Evolutionary conservation across 2,113 vertebrate genomes (phyloP).

Genomic region (Eretmochelys imbricata): DNA sequence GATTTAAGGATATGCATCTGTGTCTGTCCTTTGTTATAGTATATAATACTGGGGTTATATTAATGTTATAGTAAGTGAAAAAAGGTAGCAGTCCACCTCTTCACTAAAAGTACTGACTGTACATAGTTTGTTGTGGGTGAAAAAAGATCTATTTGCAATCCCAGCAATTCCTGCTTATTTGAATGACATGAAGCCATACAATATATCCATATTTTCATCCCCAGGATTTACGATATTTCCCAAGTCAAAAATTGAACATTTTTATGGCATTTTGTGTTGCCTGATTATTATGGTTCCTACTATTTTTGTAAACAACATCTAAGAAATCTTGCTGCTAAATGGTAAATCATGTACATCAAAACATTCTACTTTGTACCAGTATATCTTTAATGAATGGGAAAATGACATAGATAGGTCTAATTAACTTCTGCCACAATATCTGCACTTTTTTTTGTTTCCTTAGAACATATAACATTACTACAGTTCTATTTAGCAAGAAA

Average conservation of each 20-base stretch:
- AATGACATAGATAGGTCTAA: background rate
- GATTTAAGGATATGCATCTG: background rate
- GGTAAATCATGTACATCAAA: rapidly evolving
- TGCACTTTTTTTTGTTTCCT: background rate
- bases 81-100: background rate
- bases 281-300: background rate
- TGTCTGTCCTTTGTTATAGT: background rate
- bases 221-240: background rate
- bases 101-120: background rate
- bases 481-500: background rate
- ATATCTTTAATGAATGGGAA: background rate
- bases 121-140: background rate
- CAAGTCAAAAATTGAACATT: background rate
- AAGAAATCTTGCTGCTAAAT: background rate
- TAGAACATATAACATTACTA: background rate
- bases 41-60: background rate
- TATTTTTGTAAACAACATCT: background rate
- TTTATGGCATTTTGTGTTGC: background rate
- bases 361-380: background rate
- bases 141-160: background rate
- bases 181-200: background rate
- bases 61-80: background rate
- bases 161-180: background rate
- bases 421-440: background rate
- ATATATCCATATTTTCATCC: background rate